phyloP scores from a whole-genome alignment of 2,888 invertebrate genomes.

The Melanargia galathea region DNA sequence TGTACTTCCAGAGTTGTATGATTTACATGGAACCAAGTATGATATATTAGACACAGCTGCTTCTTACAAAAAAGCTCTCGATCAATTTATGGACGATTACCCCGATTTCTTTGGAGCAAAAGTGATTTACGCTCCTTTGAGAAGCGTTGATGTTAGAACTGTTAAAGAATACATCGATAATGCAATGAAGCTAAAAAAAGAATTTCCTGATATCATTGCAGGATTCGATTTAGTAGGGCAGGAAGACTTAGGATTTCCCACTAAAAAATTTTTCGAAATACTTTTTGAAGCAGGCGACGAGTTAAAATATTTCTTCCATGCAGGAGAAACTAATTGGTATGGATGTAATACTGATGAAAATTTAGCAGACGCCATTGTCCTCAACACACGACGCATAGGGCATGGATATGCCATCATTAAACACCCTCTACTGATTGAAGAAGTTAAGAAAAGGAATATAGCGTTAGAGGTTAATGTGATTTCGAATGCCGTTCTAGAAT shows the following conservation, averaged over 20 bases:
- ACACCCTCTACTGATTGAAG: conserved; percentile 85
- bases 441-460: conserved; percentile 83
- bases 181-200: conserved; percentile 68
- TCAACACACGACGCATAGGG: conserved; percentile 88
- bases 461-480: conserved; percentile 90
- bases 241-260: conserved; percentile 87
- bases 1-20: conserved; percentile 84
- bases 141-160: conserved; percentile 65
- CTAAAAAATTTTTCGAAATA: conserved; percentile 81
- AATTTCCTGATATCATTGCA: conserved; percentile 86
- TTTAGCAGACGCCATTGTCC: conserved; percentile 87
- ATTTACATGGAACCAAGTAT: conserved; percentile 83
- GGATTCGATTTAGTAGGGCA: conserved; percentile 93
- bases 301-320: conserved; percentile 88
- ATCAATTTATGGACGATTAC: conserved; percentile 81
- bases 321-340: conserved; percentile 91
- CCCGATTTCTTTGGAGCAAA: conserved; percentile 86
- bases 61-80: conserved; percentile 79
- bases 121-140: conserved; percentile 86
- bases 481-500: conserved; percentile 88
- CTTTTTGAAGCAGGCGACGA: conserved; percentile 73
- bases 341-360: conserved; percentile 86
- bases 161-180: conserved; percentile 67
- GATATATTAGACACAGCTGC: conserved; percentile 77
- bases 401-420: conserved; percentile 89